Base-by-base conservation (phyloP, 2,888 invertebrate genomes). In the Cataglyphis altisquamis region DNA sequence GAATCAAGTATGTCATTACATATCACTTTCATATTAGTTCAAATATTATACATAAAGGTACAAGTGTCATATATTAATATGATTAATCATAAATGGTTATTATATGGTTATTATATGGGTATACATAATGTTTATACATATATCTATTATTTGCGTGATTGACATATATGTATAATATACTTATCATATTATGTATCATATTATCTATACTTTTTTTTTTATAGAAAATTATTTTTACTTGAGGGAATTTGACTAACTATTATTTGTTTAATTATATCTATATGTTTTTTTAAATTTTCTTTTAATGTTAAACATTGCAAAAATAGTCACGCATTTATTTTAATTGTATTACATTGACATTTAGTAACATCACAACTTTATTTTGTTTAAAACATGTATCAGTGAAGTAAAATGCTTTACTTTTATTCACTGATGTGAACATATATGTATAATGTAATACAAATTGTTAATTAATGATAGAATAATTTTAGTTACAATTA, bases 301-400 rank as follows among this genome's bases (percentile, higher is more conserved):
- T 57, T 63, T 67, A 68, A 86, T 83, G 63, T 85, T 84, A 74
- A 87, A 84, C 87, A 78, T 87, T 88, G 89, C 82, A 89, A 89
- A 89, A 89, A 88, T 89, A 87, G 83, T 89, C 75, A 82, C 85
- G 89, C 77, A 83, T 85, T 82, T 78, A 63, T 84, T 80, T 70
- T 57, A 78, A 32, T 32, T 6, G 72, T 83, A 60, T 62, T 84
- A 78, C 39, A 78, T 32, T 70, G 84, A 73, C 78, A 68, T 70
- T 64, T 78, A 80, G 83, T 82, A 86, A 88, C 87, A 87, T 88
- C 83, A 87, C 87, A 87, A 87, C 84, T 66, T 81, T 84, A 55
- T 15, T 52, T 84, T 80, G 57, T 41, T 10, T 63, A 57, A 57
- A 72, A 67, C 62, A 32, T 32, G 6, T 6, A 32, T 32, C 32